phyloP scores from a whole-genome alignment of 1,140 invertebrate species.

The Penaeus indicus region DNA sequence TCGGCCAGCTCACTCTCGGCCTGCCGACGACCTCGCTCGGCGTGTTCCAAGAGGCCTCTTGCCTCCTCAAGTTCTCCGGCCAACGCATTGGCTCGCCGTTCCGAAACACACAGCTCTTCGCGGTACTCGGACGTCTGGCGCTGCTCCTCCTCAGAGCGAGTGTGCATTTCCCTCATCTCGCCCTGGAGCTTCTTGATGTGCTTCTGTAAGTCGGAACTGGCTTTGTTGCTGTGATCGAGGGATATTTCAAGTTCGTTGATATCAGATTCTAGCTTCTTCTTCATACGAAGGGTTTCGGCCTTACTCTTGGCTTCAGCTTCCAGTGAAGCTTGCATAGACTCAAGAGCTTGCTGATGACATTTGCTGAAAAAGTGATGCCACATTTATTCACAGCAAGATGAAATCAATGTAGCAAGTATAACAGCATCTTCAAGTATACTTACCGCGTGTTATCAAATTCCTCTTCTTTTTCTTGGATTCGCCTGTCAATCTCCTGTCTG shows the following conservation, averaged over 20 bases:
- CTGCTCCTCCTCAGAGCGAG: conserved; percentile 76
- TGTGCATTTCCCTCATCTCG: conserved; percentile 76
- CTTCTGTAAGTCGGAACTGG: conserved; percentile 75
- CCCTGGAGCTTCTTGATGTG: conserved; percentile 76
- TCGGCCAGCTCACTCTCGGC: conserved; percentile 75
- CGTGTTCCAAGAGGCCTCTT: conserved; percentile 93
- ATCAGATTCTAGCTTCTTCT: conserved; percentile 77
- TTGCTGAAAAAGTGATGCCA: conserved; percentile 70
- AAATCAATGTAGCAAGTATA: no score
- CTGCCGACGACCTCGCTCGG: conserved; percentile 75
- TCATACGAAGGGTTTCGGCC: conserved; percentile 67
- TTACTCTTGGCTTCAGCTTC: conserved; percentile 69
- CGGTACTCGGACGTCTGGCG: no score
- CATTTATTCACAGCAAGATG: not conserved
- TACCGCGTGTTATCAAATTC: no score
- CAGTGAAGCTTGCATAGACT: conserved; percentile 75
- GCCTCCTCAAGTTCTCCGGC: conserved; percentile 77
- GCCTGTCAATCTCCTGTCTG: conserved; percentile 66
- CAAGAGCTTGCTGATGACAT: conserved; percentile 75
- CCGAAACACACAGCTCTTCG: no score
- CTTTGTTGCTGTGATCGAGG: conserved; percentile 72
- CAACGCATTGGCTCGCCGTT: no score
- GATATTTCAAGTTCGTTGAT: conserved; percentile 77
- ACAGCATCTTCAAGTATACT: no score
- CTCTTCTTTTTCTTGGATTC: no score